Base-by-base conservation (phyloP, 2,797 vertebrate genomes). In the Alectoris magna region DNA sequence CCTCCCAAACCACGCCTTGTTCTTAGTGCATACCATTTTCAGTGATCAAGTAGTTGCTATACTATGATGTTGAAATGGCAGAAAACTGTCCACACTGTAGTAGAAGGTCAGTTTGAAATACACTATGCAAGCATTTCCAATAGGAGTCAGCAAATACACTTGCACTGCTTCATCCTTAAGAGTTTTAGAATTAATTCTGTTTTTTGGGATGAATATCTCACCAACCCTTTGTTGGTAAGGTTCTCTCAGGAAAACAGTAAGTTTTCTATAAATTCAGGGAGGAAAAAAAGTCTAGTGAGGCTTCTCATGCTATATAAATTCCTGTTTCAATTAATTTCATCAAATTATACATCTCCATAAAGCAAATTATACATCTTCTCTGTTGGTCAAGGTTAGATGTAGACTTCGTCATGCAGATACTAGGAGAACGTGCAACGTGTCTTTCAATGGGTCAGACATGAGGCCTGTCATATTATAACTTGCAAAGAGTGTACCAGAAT, bases 241-340 rank as follows among this genome's bases (percentile, higher is more conserved):
- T n/a, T 79, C 22, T 80, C 3, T 49, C 7, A 76, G 26, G 9
- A 71, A 78, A 84, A 56, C 0, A 8, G 27, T 56, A 91, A 43
- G 7, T 34, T 9, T 29, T 78, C 14, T n/a, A 29, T n/a, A 63
- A 69, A 76, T 6, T 69, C 0, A 0, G 7, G 26, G 4, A 44
- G 58, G 44, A 62, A 79, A 90, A 73, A 38, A 24, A 4, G 3
- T 18, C 64, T n/a, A 29, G 2, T 18, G 14, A 13, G 3, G 0
- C 1, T 67, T 87, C 34, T 59, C 39, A 15, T 56, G 23, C 11
- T 70, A 46, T 66, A 2, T 18, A 63, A 63, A 10, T 14, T 88
- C 6, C 23, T 74, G 13, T 6, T 80, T 81, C 84, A 58, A 64
- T 38, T 24, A 75, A 43, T 49, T 59, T 8, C 27, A 29, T 3